A percentile compares a stretch with the other conserved stretches of the same genome.
Evolutionary conservation across 2,113 vertebrate species (phyloP).

Genomic region (Hippocampus comes): DNA sequence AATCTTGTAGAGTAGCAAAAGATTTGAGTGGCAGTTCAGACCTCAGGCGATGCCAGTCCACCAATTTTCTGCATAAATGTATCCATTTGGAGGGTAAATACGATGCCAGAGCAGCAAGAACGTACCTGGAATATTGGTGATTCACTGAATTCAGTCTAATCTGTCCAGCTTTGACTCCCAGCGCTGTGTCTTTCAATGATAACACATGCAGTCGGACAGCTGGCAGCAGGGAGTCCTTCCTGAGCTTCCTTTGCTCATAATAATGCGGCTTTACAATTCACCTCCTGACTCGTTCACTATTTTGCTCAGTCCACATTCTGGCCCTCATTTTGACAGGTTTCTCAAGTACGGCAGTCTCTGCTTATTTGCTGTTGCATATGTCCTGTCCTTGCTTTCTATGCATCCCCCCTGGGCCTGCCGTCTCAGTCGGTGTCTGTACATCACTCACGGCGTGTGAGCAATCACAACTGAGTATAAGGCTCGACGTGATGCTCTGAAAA

Average conservation of each 20-base stretch:
- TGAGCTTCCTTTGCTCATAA: constrained; percentile 56
- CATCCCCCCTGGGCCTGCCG: constrained; percentile 23
- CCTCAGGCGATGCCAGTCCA: background rate
- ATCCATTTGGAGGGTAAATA: constrained; percentile 52
- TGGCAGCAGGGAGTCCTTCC: constrained; percentile 52
- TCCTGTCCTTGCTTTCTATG: constrained; percentile 15
- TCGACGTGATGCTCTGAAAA: constrained; percentile 30
- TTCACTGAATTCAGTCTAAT: constrained; percentile 29
- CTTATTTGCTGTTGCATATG: constrained; percentile 29
- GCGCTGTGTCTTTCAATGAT: constrained; percentile 17
- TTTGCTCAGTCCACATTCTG: constrained; percentile 50
- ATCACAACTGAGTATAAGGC: constrained; percentile 49
- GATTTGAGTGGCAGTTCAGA: constrained; percentile 3
- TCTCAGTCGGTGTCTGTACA: constrained; percentile 24
- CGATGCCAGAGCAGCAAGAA: constrained; percentile 46
- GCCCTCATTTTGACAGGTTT: constrained; percentile 22
- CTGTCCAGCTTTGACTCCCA: constrained; percentile 36
- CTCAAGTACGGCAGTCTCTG: constrained; percentile 29
- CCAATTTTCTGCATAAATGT: constrained; percentile 21
- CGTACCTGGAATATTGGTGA: constrained; percentile 31
- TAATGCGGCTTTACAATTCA: constrained; percentile 54
- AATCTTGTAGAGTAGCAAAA: background rate
- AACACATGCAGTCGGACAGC: constrained; percentile 48
- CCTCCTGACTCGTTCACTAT: constrained; percentile 36
- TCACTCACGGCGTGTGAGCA: constrained; percentile 54